Percentiles rank a stretch among this genome's conserved stretches.
phyloP scores from a whole-genome alignment of 1,140 invertebrate species.

The Venustaconcha ellipsiformis region DNA sequence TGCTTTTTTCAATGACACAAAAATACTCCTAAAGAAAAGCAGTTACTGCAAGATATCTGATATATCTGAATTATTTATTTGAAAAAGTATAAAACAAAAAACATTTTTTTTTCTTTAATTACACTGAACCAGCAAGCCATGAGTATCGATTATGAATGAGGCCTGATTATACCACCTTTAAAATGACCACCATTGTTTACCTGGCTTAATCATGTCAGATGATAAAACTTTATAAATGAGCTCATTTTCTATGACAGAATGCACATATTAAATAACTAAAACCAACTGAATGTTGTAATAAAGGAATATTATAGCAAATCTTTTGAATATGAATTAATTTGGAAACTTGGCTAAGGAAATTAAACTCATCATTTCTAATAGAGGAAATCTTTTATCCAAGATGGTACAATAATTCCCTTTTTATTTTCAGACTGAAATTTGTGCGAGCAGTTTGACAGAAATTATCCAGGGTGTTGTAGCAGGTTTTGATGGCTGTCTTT shows the following conservation, averaged over 20 bases:
- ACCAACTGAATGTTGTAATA: background rate
- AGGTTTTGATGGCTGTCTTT: conserved; percentile 92
- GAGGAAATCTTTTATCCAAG: too few relatives aligned
- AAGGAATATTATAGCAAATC: too few relatives aligned
- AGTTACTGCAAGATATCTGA: too few relatives aligned
- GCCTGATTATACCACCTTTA: too few relatives aligned
- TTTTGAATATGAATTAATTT: background rate
- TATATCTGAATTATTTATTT: too few relatives aligned
- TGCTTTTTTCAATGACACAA: too few relatives aligned
- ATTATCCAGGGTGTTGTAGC: conserved; percentile 94
- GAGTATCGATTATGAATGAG: too few relatives aligned
- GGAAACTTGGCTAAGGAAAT: background rate
- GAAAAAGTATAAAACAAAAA: too few relatives aligned
- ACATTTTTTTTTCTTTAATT: too few relatives aligned
- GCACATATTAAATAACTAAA: background rate
- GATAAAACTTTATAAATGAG: background rate
- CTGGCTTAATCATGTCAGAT: background rate
- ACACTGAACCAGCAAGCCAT: too few relatives aligned
- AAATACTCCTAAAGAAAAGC: too few relatives aligned
- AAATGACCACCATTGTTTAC: background rate
- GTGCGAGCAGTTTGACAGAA: conserved; percentile 89
- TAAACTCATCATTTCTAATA: background rate
- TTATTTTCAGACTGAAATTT: conserved; percentile 86
- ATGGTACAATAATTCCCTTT: conserved; percentile 22
- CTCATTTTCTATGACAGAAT: background rate